Base-by-base conservation (phyloP, 2,113 vertebrate species). In the Piprites chloris region DNA sequence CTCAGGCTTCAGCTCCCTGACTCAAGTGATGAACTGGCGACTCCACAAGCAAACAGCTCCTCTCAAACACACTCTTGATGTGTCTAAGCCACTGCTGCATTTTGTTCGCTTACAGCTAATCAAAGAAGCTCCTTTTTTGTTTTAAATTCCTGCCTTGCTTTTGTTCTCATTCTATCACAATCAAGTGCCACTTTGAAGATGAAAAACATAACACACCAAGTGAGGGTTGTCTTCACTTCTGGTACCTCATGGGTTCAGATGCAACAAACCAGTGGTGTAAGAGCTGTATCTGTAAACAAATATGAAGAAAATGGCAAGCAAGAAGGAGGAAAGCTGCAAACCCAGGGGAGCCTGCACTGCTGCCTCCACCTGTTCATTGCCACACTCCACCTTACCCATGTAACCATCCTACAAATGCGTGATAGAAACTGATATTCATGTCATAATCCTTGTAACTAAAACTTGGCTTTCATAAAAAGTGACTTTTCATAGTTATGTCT, bases 101-200 rank as follows among this genome's bases (percentile, higher is more conserved):
- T 58, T 86, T 89, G 59, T 52, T 94, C 72, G 0, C 76, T 95
- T 91, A 83, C 76, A 90, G 55, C 76, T 86, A 96, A 92, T 82
- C 58, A 85, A 96, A 95, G 77, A 61, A 69, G 52, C 5, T 55
- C 46, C 33, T 7, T 83, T 83, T 59, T 79, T 5, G 24, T 79
- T 95, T 90, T 33, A 21, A 85, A 46, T 33, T 56, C 27, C 37
- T 93, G 42, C 87, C 90, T 96, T 93, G 41, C 41, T 93, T 68
- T 84, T 67, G 58, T 65, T 89, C 72, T 89, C 49, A 27, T 87
- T 67, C 46, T 32, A 39, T 92, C 84, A 75, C 81, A 75, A 30
- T 72, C 69, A 83, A 94, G 75, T 39, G 30, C 33, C 55, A 42
- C 46, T 91, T 91, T 77, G 42, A 91, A 71, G 75, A 33, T 30